Percentiles rank a stretch among this genome's conserved stretches.
These are phyloP conservation scores for Phoxinus phoxinus DNA, from an alignment of 2,113 vertebrate species.

Conservation along the genomic window DNA sequence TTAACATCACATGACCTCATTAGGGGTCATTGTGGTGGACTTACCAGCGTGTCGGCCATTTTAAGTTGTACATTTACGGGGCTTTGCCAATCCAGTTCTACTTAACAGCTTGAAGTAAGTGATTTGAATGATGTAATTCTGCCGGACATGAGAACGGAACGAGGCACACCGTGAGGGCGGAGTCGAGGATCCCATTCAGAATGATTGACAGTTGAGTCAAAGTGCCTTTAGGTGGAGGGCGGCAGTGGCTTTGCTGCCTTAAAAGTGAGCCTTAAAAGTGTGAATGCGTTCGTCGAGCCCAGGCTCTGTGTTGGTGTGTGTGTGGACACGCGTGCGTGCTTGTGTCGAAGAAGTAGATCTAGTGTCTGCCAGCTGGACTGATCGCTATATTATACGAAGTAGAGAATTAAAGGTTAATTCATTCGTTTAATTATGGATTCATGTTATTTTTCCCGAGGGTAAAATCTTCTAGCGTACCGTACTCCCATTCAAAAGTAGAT, in stretches of 20 bases:
- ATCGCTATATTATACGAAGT: conserved; percentile 61
- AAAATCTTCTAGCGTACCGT: no score
- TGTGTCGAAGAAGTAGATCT: conserved; percentile 39
- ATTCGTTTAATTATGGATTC: conserved; percentile 1
- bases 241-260: conserved; percentile 29
- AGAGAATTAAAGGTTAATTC: conserved; percentile 18
- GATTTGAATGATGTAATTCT: neutral
- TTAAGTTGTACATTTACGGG: conserved; percentile 1
- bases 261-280: conserved; percentile 44
- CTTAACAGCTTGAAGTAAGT: neutral
- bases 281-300: conserved; percentile 39
- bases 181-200: neutral
- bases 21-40: neutral
- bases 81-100: neutral
- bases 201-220: conserved; percentile 13
- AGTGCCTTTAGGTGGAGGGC: conserved; percentile 41
- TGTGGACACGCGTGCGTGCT: conserved; percentile 9
- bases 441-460: neutral
- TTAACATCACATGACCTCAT: neutral
- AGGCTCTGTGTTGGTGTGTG: conserved; percentile 36
- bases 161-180: conserved; percentile 1
- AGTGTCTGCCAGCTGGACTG: conserved; percentile 74
- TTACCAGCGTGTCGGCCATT: neutral
- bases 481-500: neutral
- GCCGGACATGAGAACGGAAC: neutral